These are phyloP conservation scores for Eupithecia subfuscata DNA, from an alignment of 2,888 invertebrate species.

Conservation along the genomic window DNA sequence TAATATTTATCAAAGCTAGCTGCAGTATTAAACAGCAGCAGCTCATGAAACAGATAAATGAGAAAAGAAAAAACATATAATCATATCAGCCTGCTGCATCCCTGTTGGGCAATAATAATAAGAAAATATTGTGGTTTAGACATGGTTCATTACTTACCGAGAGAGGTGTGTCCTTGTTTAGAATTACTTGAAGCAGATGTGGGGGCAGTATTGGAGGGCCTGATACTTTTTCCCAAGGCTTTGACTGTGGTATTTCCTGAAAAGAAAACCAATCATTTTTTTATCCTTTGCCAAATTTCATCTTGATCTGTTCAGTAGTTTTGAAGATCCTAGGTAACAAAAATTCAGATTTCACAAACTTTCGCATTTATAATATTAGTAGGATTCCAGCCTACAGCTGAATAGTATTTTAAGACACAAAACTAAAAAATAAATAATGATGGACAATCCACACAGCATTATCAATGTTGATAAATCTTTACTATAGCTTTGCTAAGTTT, in stretches of 20 bases:
- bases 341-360: no score
- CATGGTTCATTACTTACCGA: slow-evolving; percentile 86
- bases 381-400: no score
- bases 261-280: slow-evolving; percentile 52
- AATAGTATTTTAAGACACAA: no score
- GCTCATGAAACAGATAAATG: background rate
- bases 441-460: no score
- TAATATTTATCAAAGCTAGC: background rate
- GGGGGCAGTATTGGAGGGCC: slow-evolving; percentile 99
- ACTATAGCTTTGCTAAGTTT: background rate
- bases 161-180: slow-evolving; percentile 98
- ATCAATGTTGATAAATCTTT: no score
- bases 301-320: no score
- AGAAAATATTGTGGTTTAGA: background rate
- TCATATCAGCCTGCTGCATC: background rate
- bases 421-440: no score
- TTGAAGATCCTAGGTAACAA: no score
- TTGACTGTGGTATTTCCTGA: slow-evolving; percentile 94
- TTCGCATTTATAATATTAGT: no score
- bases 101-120: background rate
- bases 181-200: slow-evolving; percentile 98
- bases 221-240: slow-evolving; percentile 96
- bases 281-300: background rate
- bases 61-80: background rate
- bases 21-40: background rate